Percentiles rank a stretch among this genome's conserved stretches.
phyloP scores from a whole-genome alignment of 2,113 vertebrate genomes.

The Desmodus rotundus region DNA sequence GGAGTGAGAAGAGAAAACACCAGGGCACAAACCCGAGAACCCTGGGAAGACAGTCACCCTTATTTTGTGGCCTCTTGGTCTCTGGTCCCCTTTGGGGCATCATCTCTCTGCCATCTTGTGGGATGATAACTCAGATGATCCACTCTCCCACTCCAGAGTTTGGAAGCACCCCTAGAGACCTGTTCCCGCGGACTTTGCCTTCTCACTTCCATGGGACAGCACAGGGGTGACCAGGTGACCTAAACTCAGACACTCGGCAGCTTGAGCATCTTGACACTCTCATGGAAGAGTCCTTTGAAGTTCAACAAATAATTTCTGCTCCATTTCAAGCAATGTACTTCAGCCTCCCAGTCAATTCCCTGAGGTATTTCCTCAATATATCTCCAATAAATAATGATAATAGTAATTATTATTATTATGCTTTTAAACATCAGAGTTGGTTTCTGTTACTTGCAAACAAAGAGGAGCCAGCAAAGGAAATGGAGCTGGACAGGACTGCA shows the following conservation, averaged over 20 bases:
- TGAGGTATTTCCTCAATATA: not conserved
- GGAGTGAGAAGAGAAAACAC: not conserved
- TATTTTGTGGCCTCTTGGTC: not conserved
- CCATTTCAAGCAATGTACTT: not conserved
- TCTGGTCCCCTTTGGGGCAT: not conserved
- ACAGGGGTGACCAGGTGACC: not conserved
- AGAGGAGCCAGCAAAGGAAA: slow-evolving; percentile 19
- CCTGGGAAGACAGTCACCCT: not conserved
- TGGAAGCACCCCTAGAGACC: not conserved
- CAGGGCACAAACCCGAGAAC: not conserved
- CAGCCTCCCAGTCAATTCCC: not conserved
- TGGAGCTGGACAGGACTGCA: not conserved
- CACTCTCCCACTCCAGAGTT: not conserved
- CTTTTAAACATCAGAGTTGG: not conserved
- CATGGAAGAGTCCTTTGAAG: not conserved
- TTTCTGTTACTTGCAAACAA: slow-evolving; percentile 25
- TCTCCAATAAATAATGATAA: not conserved
- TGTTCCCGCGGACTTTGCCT: not conserved
- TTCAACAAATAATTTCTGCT: not conserved
- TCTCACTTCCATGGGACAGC: not conserved
- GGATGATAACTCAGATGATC: not conserved
- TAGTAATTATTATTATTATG: not conserved
- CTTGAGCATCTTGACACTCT: not conserved
- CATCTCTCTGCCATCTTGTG: not conserved
- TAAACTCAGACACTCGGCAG: not conserved